Conservation (phyloP, 2,888 invertebrate genomes). For the Andrena chrysosceles region DNA sequence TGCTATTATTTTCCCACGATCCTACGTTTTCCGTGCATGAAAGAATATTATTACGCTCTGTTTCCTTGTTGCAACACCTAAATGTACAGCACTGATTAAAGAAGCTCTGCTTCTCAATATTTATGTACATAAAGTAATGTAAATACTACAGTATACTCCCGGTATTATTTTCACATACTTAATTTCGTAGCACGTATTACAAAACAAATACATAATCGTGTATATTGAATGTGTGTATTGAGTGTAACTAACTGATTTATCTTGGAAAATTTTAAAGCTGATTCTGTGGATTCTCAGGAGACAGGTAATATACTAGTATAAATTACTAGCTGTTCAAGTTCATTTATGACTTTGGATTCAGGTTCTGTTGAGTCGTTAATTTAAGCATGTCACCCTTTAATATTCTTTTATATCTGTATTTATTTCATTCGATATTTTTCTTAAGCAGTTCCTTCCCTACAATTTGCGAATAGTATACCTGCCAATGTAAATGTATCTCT, state of each 20-base stretch:
- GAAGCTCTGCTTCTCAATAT: not conserved
- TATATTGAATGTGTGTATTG: constrained; percentile 27
- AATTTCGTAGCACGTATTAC: constrained; percentile 4
- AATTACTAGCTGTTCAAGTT: constrained; percentile 15
- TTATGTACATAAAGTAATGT: constrained; percentile 6
- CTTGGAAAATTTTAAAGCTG: constrained; percentile 80
- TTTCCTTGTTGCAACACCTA: not conserved
- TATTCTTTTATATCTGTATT: not conserved
- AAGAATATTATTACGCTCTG: not conserved
- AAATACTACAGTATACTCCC: not conserved
- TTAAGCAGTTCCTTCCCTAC: not conserved
- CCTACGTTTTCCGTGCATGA: not conserved
- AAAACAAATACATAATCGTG: constrained; percentile 13
- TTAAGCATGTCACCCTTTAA: not conserved
- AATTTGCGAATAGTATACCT: not conserved
- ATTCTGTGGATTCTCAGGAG: constrained; percentile 82
- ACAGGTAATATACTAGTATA: constrained; percentile 81
- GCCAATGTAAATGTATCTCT: not conserved
- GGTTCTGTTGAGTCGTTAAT: not conserved
- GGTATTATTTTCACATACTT: constrained; percentile 8
- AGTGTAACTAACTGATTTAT: constrained; percentile 63
- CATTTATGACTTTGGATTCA: not conserved
- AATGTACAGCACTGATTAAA: constrained; percentile 13
- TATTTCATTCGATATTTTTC: not conserved
- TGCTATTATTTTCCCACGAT: constrained; percentile 3